Evolutionary conservation across 1,140 invertebrate species (phyloP), one percentile per base, ranked within the genome.

Genomic region (Trachymyrmex septentrionalis): DNA sequence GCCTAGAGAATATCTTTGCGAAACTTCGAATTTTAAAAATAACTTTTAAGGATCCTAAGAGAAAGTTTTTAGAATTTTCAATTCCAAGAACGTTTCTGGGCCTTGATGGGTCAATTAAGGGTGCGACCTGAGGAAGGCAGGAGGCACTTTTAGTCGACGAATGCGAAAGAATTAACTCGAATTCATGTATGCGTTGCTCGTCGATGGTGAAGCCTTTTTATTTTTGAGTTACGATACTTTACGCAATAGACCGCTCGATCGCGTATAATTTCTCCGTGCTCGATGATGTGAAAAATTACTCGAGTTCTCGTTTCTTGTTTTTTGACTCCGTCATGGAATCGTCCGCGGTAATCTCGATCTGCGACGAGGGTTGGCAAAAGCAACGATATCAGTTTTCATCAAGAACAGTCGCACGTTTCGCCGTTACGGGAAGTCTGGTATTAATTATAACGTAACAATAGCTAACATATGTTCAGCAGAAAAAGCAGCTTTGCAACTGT

Each of bases 331-430:
- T 50, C 53, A 24, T 67, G 30, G 69, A 38, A 69, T 71, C 63
- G 77, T 76, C 72, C 80, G 69, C 73, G 57, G 64, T 89, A 85
- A 76, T 89, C 86, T 88, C 86, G 86, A 77, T 61, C 69, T 73
- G 66, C 71, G 21, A 88, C 48, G 34, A 59, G 72, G 16, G 50
- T 50, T n/a, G 71, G 24, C 77, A 73, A 88, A 64, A 80, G 67
- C 64, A 59, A 88, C 75, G 73, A 87, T 66, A 38, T 0, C 21
- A 34, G 16, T 77, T 14, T 63, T 38, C 24, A 48, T 4, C 16
- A 24, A 14, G 38, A 78, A 66, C 27, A 50, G 19, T 53, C 1
- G 59, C 38, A 24, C 21, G 12, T 78, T 66, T 78, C 44, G 34
- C 44, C 16, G 61, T 24, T 21, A 48, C 19, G 24, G 19, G 9